Base-by-base conservation (phyloP, 2,888 invertebrate genomes). In the Drosophila acutilabella region DNA sequence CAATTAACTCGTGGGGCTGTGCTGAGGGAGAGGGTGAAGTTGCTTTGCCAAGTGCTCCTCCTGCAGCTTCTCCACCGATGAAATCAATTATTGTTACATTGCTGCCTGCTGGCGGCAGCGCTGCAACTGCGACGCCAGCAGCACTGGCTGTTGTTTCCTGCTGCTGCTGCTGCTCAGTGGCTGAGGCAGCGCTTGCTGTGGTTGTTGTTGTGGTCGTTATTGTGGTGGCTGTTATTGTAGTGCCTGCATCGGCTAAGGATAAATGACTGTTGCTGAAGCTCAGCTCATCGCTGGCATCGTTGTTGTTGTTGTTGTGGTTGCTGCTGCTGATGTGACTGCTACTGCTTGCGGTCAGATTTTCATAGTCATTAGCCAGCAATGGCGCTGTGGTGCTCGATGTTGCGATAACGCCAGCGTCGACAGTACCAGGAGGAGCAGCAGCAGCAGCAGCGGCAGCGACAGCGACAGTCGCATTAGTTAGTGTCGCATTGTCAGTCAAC, bases 1-100 rank as follows among this genome's bases (percentile, higher is more conserved):
- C 93, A 62, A 92, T 81, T 16, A 91, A 89, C 69, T 92, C 92
- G 58, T 92, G 92, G 11, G 78, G 79, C 7, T 59, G 71, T 14
- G 71, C 30, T 4, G 68, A 36, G 0, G 69, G 40, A 8, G 42
- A 10, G 2, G 16, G n/a, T 16, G 42, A 7, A n/a, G 26, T 42
- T 26, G 20, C 10, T n/a, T 8, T 26, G 47, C 16, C 14, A 1
- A 14, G 16, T n/a, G 36, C n/a, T 18, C 11, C 30, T n/a, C 30
- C 41, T 10, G 38, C 40, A 50, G 54, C 48, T 38, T 42, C 14
- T 8, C 2, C 10, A 1, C 14, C 14, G 8, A 47, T n/a, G 2
- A 38, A 26, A 56, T 33, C 44, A 20, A 11, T 33, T 36, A 20
- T 16, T 47, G 47, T 47, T 13, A 10, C 18, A n/a, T 44, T 44